Evolutionary conservation across 2,113 vertebrate genomes (phyloP), one percentile per base, ranked within the genome.

Genomic region (Melanocharis versteri): DNA sequence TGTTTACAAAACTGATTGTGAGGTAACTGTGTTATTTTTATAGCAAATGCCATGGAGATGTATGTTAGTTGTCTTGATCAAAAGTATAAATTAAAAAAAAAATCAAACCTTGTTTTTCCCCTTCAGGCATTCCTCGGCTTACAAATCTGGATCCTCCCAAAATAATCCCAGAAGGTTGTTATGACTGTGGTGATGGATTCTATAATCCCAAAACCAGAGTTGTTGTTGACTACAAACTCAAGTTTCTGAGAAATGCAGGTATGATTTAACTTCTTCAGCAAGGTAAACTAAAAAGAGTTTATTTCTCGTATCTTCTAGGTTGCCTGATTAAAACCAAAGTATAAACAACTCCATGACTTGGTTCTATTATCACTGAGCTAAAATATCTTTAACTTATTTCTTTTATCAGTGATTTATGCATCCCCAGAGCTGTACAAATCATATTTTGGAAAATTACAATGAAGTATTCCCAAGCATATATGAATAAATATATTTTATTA

Each of bases 121-220:
- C 89, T 94, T 91, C 87, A 99, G 99, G 98, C 93, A 97, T 98
- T 96, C 98, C 98, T 94, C 99, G 99, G 79, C 90, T 99, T 54
- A 99, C 98, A 84, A 97, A 99, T 54, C 84, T 94, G 70, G 98
- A 99, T 94, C 99, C 98, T 51, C 98, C 98, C 31, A 96, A 95
- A 65, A 82, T 90, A 78, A 98, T 99, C 89, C 99, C 99, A 21
- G 69, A 96, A 39, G 98, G 98, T 40, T 99, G 97, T 89, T 99
- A 99, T 6, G 99, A 99, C 82, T 99, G 99, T 81, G 98, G 98
- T 33, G 99, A 99, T 21, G 99, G 99, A 75, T 99, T 99, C 97
- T 99, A 99, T 89, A 93, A 99, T 83, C 99, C 99, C 1, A 15
- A 50, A n/a, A 98, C 98, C 23, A 98, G 98, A 94, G 89, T 98